These are phyloP conservation scores for Ruditapes philippinarum DNA, from an alignment of 1,140 invertebrate genomes.

Conservation along the genomic window DNA sequence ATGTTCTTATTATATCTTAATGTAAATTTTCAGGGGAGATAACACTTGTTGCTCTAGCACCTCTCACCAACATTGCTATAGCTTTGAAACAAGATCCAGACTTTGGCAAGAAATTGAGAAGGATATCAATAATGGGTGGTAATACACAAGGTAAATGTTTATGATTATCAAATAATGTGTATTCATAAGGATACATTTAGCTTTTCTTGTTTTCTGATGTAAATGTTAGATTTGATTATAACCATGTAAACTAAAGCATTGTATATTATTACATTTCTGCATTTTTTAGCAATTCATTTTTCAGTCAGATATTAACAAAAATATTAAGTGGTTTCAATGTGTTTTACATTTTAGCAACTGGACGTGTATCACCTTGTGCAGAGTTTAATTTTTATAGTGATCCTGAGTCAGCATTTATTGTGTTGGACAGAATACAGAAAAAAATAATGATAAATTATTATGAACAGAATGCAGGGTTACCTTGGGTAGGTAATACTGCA, in stretches of 20 bases:
- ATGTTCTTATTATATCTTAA: too few relatives aligned
- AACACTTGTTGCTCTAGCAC: constrained; percentile 90
- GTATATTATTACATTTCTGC: too few relatives aligned
- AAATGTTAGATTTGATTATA: too few relatives aligned
- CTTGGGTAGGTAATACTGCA: constrained; percentile 25
- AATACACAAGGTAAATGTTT: constrained; percentile 87
- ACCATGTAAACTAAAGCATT: too few relatives aligned
- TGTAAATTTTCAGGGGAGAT: constrained; percentile 84
- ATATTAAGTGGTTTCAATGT: too few relatives aligned
- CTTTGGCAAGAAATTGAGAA: constrained; percentile 89
- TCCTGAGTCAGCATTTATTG: constrained; percentile 93
- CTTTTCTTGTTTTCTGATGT: too few relatives aligned
- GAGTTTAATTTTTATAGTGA: constrained; percentile 95
- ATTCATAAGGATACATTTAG: too few relatives aligned
- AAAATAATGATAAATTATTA: constrained; percentile 70
- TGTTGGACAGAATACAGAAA: constrained; percentile 93
- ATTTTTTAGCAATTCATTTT: too few relatives aligned
- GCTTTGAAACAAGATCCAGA: constrained; percentile 90
- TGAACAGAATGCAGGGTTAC: constrained; percentile 52
- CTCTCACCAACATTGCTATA: constrained; percentile 93
- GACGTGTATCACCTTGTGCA: constrained; percentile 90
- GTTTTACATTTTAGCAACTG: constrained; percentile 87
- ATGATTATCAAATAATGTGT: too few relatives aligned
- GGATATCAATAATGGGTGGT: constrained; percentile 92
- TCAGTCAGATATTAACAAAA: too few relatives aligned